Base-by-base conservation (phyloP, 2,888 invertebrate genomes). In the Sisyra nigra region DNA sequence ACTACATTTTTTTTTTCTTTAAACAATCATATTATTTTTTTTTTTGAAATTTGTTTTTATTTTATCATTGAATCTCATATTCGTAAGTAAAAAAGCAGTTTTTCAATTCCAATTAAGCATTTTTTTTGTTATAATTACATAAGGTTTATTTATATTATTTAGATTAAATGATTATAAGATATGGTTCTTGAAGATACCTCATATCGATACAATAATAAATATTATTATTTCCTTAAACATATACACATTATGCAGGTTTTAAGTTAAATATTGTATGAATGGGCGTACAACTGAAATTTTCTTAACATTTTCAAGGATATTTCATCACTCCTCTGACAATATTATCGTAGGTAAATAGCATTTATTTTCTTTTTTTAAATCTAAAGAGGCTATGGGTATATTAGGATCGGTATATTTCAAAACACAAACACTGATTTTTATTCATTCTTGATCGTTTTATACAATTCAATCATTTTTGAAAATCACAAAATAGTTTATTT, bases 41-140 rank as follows among this genome's bases (percentile, higher is more conserved):
- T 15, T 45, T 45, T 32, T 45, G 32, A 47, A 48, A 50, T 48
- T 48, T 47, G 43, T 48, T 48, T 46, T 41, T 46, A 47, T 48
- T 47, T 47, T 50, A 45, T 44, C 45, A 42, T 48, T 48, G 48
- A 48, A 51, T 46, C 48, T 49, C 46, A 50, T 51, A 49, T 51
- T 46, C 42, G 44, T 45, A 58, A 59, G 60, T 61, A 62, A 61
- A 62, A 62, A 63, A 63, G 61, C 62, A 56, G 57, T 59, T 61
- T 55, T 52, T 63, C 62, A 63, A 63, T 62, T 63, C 63, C 62
- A 61, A 62, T 62, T 52, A 63, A 63, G 63, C 63, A 60, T 60
- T 55, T 54, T 47, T 44, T 46, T 42, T 14, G 11, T 17, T 40
- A 30, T 30, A 30, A 13, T 30, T 38, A 15, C 15, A 18, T 35